phyloP scores from a whole-genome alignment of 2,113 vertebrate species.

The Sigmodon hispidus region DNA sequence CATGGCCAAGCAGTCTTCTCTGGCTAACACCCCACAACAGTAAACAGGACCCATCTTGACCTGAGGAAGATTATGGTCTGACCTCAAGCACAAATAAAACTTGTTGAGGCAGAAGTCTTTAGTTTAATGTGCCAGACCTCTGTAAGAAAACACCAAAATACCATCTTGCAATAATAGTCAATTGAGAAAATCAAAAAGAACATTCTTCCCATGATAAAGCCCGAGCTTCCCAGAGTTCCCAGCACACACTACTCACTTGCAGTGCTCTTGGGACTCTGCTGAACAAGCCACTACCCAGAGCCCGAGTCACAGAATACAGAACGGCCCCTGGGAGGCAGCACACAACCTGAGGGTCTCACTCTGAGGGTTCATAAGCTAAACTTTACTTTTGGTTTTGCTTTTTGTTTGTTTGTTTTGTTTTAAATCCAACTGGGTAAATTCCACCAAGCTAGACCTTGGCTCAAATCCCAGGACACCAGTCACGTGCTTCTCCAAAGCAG shows the following conservation, averaged over 20 bases:
- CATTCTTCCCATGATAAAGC: neutral
- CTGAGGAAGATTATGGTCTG: neutral
- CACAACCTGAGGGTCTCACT: neutral
- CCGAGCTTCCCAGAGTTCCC: neutral
- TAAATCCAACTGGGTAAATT: slow-evolving; percentile 65
- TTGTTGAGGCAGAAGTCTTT: neutral
- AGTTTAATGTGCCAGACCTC: neutral
- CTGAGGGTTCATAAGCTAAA: neutral
- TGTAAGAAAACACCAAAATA: neutral
- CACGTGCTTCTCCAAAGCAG: slow-evolving; percentile 59
- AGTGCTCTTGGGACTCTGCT: neutral
- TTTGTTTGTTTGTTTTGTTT: slow-evolving; percentile 12
- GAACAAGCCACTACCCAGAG: neutral
- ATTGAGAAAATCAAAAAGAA: neutral
- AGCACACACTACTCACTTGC: neutral
- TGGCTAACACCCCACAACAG: neutral
- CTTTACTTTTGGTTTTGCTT: neutral
- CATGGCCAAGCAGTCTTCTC: neutral
- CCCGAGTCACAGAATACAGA: neutral
- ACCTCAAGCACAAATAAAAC: neutral
- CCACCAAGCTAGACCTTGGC: slow-evolving; percentile 60
- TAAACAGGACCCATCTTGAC: too few species aligned
- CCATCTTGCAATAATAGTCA: neutral
- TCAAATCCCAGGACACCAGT: slow-evolving; percentile 63
- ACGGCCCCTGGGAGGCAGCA: neutral